Conservation (phyloP, 2,797 vertebrate species). For the Tenualosa ilisha region DNA sequence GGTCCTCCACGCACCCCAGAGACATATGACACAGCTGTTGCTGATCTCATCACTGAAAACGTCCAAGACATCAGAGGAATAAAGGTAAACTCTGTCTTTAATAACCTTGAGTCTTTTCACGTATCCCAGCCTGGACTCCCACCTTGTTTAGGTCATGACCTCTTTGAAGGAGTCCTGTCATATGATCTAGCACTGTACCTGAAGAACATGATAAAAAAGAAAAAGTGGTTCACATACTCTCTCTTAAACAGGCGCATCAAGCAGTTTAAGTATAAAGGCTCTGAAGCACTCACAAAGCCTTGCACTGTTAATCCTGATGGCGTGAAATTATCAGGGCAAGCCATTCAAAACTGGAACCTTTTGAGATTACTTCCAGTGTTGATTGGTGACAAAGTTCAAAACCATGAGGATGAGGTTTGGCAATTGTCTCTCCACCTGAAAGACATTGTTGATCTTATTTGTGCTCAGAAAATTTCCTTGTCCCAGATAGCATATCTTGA, state of each 20-base stretch:
- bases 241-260: conserved; percentile 35
- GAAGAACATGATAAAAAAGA: conserved; percentile 30
- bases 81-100: conserved; percentile 42
- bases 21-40: conserved; percentile 32
- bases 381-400: no score
- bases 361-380: no score
- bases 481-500: no score
- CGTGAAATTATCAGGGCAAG: no score
- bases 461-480: no score
- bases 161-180: conserved; percentile 39
- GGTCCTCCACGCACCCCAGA: conserved; percentile 34
- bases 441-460: no score
- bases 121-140: conserved; percentile 34
- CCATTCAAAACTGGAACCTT: no score
- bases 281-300: no score
- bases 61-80: conserved; percentile 27
- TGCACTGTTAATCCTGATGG: no score
- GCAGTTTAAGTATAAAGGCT: conserved; percentile 22
- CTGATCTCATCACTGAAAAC: conserved; percentile 25
- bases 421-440: no score
- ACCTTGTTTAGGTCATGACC: conserved; percentile 38
- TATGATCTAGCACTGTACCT: conserved; percentile 37
- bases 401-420: no score
- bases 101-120: background rate
- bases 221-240: conserved; percentile 35